phyloP scores from a whole-genome alignment of 2,797 vertebrate species.

The Rhadinocentrus ornatus region DNA sequence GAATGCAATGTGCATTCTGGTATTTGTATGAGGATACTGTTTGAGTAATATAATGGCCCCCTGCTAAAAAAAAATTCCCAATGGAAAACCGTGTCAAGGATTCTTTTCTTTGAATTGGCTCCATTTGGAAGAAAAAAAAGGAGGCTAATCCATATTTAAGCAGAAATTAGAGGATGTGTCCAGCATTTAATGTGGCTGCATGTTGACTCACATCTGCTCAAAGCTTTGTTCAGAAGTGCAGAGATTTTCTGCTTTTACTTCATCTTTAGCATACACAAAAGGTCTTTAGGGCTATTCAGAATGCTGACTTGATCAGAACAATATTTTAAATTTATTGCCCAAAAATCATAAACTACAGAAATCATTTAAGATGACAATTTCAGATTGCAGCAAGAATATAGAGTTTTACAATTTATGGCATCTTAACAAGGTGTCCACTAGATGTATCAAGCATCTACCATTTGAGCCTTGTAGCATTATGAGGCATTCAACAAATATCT shows the following conservation, averaged over 20 bases:
- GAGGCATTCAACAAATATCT: slow-evolving; percentile 66
- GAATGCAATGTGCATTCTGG: slow-evolving; percentile 27
- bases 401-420: slow-evolving; percentile 47
- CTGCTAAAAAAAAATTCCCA: slow-evolving; percentile 51
- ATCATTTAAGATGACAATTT: slow-evolving; percentile 18
- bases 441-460: slow-evolving; percentile 55
- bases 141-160: slow-evolving; percentile 29
- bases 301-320: slow-evolving; percentile 20
- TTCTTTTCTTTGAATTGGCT: slow-evolving; percentile 51
- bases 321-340: slow-evolving; percentile 33
- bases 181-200: slow-evolving; percentile 15
- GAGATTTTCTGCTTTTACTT: not conserved
- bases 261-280: slow-evolving; percentile 17
- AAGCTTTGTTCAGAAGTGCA: slow-evolving; percentile 21
- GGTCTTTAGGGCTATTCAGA: slow-evolving; percentile 10
- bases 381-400: slow-evolving; percentile 35
- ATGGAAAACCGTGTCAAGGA: slow-evolving; percentile 49
- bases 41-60: slow-evolving; percentile 30
- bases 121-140: slow-evolving; percentile 18
- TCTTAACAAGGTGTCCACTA: slow-evolving; percentile 45
- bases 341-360: slow-evolving; percentile 10
- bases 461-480: slow-evolving; percentile 64
- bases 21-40: slow-evolving; percentile 26
- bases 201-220: slow-evolving; percentile 14
- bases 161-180: slow-evolving; percentile 25